Conservation (phyloP, 2,113 vertebrate genomes). For the Salminus brasiliensis region DNA sequence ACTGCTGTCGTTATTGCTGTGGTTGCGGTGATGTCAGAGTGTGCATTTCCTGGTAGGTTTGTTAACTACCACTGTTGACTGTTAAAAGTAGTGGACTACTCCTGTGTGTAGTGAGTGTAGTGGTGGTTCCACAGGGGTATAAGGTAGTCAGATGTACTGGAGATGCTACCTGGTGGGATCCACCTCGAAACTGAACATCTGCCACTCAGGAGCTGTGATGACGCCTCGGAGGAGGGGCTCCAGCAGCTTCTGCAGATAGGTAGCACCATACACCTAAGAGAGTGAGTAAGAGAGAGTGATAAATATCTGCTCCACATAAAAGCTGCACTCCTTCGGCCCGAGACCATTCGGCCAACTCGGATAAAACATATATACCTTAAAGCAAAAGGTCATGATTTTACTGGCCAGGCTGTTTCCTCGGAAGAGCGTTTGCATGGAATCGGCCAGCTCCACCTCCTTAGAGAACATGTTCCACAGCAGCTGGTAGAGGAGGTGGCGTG, state of each 20-base stretch:
- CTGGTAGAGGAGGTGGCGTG: constrained; percentile 95
- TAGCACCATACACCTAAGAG: constrained; percentile 91
- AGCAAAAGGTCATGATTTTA: constrained; percentile 99
- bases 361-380: constrained; percentile 81
- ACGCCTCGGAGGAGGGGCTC: constrained; percentile 88
- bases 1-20: too few relatives aligned
- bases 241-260: constrained; percentile 92
- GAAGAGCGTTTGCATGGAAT: constrained; percentile 98
- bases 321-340: too few relatives aligned
- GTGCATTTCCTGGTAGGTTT: too few relatives aligned
- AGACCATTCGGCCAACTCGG: background rate
- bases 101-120: too few relatives aligned
- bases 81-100: too few relatives aligned
- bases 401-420: constrained; percentile 96
- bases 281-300: background rate
- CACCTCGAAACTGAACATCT: constrained; percentile 94
- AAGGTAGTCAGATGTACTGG: too few relatives aligned
- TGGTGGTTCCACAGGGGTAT: background rate
- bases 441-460: constrained; percentile 94
- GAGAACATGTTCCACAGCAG: constrained; percentile 99
- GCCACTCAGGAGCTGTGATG: constrained; percentile 90
- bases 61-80: too few relatives aligned
- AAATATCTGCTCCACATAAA: too few relatives aligned
- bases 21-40: too few relatives aligned
- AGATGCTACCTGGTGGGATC: constrained; percentile 88